A percentile compares a stretch with the other conserved stretches of the same genome.
Evolutionary conservation across 92 coral and sea anemone genomes (phyloP).

Genomic region (Bergia puertoricense): DNA sequence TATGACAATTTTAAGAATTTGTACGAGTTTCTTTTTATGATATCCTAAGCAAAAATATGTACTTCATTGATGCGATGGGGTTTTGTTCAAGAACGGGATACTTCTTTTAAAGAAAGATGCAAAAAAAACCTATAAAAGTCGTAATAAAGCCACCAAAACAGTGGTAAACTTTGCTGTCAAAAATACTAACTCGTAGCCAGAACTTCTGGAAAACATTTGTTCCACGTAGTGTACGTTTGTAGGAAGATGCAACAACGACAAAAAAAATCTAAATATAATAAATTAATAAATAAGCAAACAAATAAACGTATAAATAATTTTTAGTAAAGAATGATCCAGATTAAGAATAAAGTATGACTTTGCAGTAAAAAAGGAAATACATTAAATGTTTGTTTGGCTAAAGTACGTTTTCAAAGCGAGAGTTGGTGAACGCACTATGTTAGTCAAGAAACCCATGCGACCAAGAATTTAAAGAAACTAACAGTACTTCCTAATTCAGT

Average conservation of each 20-base stretch:
- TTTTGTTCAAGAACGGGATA: background rate
- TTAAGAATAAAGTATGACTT: background rate
- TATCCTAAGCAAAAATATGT: slow-evolving; percentile 1
- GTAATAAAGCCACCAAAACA: background rate
- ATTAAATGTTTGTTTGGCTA: background rate
- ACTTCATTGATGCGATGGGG: background rate
- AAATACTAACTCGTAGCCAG: background rate
- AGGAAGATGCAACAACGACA: background rate
- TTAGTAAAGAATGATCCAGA: background rate
- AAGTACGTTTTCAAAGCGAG: background rate
- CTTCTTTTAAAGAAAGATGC: background rate
- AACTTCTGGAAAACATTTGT: background rate
- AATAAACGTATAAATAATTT: background rate
- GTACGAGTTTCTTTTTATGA: background rate
- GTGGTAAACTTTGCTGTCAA: background rate
- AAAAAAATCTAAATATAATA: background rate
- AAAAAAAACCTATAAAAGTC: background rate
- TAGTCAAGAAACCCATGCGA: background rate
- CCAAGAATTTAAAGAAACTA: slow-evolving; percentile 12
- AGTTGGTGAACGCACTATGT: too few species aligned
- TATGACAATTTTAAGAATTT: slow-evolving; percentile 5
- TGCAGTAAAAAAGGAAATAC: background rate
- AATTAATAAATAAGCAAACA: background rate
- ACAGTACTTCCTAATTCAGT: slow-evolving; percentile 6
- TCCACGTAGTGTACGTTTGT: background rate